Conservation (phyloP, 1,140 invertebrate species). For the Telenomus remus region DNA sequence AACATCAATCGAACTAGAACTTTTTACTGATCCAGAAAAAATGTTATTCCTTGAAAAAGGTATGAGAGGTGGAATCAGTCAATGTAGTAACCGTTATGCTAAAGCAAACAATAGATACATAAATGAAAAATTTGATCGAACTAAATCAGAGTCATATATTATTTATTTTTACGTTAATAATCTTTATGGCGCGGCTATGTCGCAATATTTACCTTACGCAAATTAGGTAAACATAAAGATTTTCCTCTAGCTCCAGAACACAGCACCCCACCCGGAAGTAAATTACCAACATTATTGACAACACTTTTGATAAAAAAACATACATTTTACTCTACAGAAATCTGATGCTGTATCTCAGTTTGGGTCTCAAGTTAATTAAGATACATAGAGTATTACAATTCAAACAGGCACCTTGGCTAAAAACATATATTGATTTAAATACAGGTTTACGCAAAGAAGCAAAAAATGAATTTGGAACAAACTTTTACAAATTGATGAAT, state of each 20-base stretch:
- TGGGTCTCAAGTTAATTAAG: background rate
- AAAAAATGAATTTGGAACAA: slow-evolving; percentile 48
- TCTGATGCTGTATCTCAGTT: background rate
- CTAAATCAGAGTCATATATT: slow-evolving; percentile 44
- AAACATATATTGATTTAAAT: slow-evolving; percentile 59
- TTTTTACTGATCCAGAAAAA: slow-evolving; percentile 72
- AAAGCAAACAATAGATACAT: slow-evolving; percentile 73
- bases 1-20: slow-evolving; percentile 70
- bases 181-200: slow-evolving; percentile 63
- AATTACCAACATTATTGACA: slow-evolving; percentile 65
- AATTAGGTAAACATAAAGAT: slow-evolving; percentile 67
- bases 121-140: too few relatives aligned
- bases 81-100: slow-evolving; percentile 66
- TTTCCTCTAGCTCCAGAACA: slow-evolving; percentile 74
- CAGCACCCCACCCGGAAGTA: slow-evolving; percentile 28
- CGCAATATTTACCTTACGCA: slow-evolving; percentile 29
- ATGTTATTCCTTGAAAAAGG: slow-evolving; percentile 67
- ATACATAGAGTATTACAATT: slow-evolving; percentile 27
- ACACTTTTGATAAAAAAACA: slow-evolving; percentile 31
- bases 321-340: slow-evolving; percentile 76
- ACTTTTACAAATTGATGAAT: slow-evolving; percentile 73
- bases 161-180: slow-evolving; percentile 65
- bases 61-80: slow-evolving; percentile 66
- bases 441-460: slow-evolving; percentile 62
- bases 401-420: slow-evolving; percentile 46